A percentile compares a stretch with the other conserved stretches of the same genome.
These are phyloP conservation scores for Petrophora chlorosata DNA, from an alignment of 2,888 invertebrate species.

Conservation along the genomic window DNA sequence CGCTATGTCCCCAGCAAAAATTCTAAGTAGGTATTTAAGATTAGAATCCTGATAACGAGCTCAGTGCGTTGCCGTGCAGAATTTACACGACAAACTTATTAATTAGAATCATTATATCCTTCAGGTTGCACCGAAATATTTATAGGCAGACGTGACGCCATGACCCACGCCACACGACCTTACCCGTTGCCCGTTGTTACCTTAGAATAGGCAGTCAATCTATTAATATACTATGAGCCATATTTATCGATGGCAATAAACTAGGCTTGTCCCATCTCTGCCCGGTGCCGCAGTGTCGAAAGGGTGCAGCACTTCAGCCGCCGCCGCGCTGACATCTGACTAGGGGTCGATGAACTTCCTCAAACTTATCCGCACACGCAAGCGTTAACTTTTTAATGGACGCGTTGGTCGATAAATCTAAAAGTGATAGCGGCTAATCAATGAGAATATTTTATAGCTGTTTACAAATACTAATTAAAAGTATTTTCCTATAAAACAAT, in stretches of 20 bases:
- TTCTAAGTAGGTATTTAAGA: no score
- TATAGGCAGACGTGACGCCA: no score
- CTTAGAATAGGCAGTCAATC: no score
- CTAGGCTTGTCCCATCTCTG: slow-evolving; percentile 48
- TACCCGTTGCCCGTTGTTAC: no score
- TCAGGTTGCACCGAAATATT: no score
- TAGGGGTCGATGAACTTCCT: slow-evolving; percentile 69
- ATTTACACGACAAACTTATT: no score
- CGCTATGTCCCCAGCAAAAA: no score
- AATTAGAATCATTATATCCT: no score
- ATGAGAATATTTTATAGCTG: not conserved
- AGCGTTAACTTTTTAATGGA: slow-evolving; percentile 44
- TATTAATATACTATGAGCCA: no score
- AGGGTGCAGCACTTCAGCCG: slow-evolving; percentile 75
- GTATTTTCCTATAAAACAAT: not conserved
- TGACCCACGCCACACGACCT: no score
- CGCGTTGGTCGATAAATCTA: slow-evolving; percentile 22
- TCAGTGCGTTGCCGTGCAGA: no score
- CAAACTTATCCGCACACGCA: slow-evolving; percentile 48
- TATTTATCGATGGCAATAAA: slow-evolving; percentile 41
- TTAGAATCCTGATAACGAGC: no score
- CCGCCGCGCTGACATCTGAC: slow-evolving; percentile 71
- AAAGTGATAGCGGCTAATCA: not conserved
- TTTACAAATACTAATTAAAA: not conserved
- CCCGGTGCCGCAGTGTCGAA: slow-evolving; percentile 74